A percentile compares a stretch with the other conserved stretches of the same genome.
phyloP scores from a whole-genome alignment of 2,797 vertebrate species.

The Mus minutoides region DNA sequence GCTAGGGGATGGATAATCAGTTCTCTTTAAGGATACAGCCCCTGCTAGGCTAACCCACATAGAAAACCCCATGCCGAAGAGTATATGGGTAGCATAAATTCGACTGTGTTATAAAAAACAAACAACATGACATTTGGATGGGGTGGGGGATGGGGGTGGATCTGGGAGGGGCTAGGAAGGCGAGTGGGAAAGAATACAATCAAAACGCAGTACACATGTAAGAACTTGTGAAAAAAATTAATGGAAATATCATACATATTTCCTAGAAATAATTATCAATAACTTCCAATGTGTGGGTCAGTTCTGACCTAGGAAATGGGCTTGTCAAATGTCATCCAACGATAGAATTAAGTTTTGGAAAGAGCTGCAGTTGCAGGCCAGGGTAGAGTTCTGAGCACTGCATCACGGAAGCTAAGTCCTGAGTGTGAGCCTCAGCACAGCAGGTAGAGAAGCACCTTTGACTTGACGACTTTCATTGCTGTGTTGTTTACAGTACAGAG shows the following conservation, averaged over 20 bases:
- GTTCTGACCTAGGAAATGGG: neutral
- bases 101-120: neutral
- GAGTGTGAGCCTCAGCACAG: neutral
- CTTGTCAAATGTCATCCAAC: neutral
- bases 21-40: neutral
- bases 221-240: neutral
- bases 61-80: neutral
- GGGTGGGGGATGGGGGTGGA: neutral
- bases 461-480: neutral
- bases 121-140: neutral
- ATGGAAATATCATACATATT: neutral
- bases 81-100: neutral
- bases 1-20: neutral
- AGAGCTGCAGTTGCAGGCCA: neutral
- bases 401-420: too few relatives aligned
- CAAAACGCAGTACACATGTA: neutral
- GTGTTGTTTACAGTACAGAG: neutral
- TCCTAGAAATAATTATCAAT: conserved; percentile 1
- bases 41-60: too few relatives aligned
- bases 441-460: neutral
- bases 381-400: neutral
- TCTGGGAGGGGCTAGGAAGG: neutral
- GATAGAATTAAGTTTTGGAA: neutral
- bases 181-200: neutral
- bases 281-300: neutral